Evolutionary conservation across 2,797 vertebrate species (phyloP).

Genomic region (Notoglanidium macrostoma): DNA sequence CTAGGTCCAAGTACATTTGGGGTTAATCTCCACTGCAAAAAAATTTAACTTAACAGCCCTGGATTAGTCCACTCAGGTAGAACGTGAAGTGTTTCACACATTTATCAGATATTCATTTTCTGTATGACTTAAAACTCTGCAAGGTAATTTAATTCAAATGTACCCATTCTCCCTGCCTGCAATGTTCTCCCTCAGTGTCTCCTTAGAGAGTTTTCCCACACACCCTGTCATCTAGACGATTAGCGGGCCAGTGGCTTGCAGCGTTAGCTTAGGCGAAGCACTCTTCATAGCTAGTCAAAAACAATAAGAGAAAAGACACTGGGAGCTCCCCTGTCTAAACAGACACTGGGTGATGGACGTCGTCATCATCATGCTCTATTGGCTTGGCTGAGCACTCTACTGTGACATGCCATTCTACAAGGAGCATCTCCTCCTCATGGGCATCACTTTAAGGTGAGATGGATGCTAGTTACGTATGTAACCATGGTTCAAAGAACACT

Average conservation of each 20-base stretch:
- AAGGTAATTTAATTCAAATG: background rate
- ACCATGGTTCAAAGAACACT: background rate
- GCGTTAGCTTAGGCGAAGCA: background rate
- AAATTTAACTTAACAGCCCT: background rate
- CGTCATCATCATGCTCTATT: background rate
- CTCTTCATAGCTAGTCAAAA: background rate
- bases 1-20: background rate
- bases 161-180: background rate
- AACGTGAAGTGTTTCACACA: background rate
- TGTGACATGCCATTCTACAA: background rate
- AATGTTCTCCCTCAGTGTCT: background rate
- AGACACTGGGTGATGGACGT: background rate
- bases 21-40: background rate
- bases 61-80: background rate
- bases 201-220: background rate
- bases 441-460: background rate
- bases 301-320: background rate
- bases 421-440: background rate
- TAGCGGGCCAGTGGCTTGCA: background rate
- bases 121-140: background rate
- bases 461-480: background rate
- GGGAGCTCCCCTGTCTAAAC: background rate
- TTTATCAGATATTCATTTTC: background rate
- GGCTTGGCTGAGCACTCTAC: background rate
- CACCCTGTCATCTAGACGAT: background rate